Evolutionary conservation across 2,113 vertebrate genomes (phyloP).

Genomic region (Brachyistius frenatus): DNA sequence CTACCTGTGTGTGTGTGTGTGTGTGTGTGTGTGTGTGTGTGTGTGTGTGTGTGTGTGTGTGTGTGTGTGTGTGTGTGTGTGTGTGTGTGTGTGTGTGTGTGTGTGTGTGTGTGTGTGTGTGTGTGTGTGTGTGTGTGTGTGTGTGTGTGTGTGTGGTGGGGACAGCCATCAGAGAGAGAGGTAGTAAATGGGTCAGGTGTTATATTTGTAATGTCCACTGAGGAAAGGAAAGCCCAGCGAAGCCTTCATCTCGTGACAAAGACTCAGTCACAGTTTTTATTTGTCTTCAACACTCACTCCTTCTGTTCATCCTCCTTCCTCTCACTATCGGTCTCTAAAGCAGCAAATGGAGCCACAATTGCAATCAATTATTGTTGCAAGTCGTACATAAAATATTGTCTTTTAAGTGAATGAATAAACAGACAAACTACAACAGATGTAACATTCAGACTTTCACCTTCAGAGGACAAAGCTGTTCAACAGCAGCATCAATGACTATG

Average conservation of each 20-base stretch:
- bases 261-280: neutral
- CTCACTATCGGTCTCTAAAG: neutral
- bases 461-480: no score
- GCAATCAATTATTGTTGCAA: no score
- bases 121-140: conserved; percentile 16
- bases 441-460: no score
- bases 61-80: neutral
- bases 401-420: no score
- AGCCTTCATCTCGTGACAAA: conserved; percentile 18
- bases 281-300: neutral
- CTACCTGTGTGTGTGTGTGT: no score
- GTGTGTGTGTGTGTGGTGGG: conserved; percentile 23
- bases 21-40: no score
- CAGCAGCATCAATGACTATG: no score
- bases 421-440: no score
- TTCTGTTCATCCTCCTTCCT: neutral
- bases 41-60: neutral
- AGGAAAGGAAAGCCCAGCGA: conserved; percentile 48
- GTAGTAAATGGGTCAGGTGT: conserved; percentile 73
- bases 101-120: neutral
- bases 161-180: conserved; percentile 27
- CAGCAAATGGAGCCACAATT: no score
- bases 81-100: no score
- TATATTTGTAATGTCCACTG: conserved; percentile 71
- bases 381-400: no score